These are phyloP conservation scores for Bradypodion pumilum DNA, from an alignment of 2,797 vertebrate genomes.

Conservation along the genomic window DNA sequence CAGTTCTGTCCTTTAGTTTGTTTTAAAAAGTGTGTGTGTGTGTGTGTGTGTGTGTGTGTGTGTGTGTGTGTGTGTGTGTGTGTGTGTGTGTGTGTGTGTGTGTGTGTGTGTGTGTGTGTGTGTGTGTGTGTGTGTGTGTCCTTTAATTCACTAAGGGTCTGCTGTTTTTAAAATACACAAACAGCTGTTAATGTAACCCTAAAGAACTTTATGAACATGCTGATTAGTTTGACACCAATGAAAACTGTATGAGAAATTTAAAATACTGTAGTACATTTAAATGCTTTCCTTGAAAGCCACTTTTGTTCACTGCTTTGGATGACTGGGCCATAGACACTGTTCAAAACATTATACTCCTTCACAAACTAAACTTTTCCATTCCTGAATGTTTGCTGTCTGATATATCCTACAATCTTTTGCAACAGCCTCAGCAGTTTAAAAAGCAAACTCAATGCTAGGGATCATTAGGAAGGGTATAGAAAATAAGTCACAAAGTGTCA, in stretches of 20 bases:
- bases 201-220: not conserved
- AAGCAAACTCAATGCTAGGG: too few relatives aligned
- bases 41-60: too few relatives aligned
- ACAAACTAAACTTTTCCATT: conserved; percentile 38
- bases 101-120: not conserved
- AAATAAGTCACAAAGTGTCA: too few relatives aligned
- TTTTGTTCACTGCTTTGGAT: conserved; percentile 19
- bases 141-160: not conserved
- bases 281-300: not conserved
- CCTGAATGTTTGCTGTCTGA: conserved; percentile 42
- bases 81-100: not conserved
- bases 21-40: not conserved
- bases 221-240: not conserved
- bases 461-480: too few relatives aligned
- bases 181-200: not conserved
- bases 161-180: not conserved
- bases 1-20: not conserved
- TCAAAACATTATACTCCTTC: conserved; percentile 17
- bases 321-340: not conserved
- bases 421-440: too few relatives aligned
- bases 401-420: conserved; percentile 46
- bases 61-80: too few relatives aligned
- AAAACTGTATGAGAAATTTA: not conserved
- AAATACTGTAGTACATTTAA: not conserved
- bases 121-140: not conserved